Conservation (phyloP, 2,797 vertebrate species). For the Cheirogaleus major region DNA sequence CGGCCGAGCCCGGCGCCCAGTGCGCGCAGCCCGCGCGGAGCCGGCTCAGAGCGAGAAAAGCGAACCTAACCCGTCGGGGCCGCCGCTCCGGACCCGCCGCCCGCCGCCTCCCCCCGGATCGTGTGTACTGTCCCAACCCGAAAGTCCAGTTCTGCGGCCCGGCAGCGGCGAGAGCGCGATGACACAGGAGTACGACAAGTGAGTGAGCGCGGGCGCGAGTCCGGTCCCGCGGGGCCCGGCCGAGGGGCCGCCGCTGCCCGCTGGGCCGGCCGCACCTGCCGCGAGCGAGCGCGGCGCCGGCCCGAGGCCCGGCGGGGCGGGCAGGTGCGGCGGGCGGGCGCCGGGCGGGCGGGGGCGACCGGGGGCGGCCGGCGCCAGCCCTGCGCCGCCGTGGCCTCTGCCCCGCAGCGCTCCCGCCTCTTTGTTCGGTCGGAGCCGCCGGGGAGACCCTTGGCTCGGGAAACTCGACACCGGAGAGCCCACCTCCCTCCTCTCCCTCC, state of each 20-base stretch:
- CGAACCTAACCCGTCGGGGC: slow-evolving; percentile 95
- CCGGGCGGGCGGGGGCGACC: background rate
- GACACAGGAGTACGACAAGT: slow-evolving; percentile 99
- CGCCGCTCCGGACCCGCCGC: slow-evolving; percentile 81
- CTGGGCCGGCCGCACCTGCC: slow-evolving; percentile 37
- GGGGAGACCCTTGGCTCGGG: slow-evolving; percentile 45
- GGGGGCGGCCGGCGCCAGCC: background rate
- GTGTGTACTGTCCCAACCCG: slow-evolving; percentile 97
- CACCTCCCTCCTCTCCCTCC: slow-evolving; percentile 41
- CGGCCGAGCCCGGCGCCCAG: slow-evolving; percentile 46
- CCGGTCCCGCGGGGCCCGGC: background rate
- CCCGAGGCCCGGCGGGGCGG: background rate
- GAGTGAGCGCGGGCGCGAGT: slow-evolving; percentile 84
- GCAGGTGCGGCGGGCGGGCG: background rate
- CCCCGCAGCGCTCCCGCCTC: background rate
- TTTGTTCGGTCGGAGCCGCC: background rate
- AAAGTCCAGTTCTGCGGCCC: slow-evolving; percentile 97
- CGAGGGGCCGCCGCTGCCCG: background rate
- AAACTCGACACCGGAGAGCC: slow-evolving; percentile 73
- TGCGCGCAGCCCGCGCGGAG: slow-evolving; percentile 77
- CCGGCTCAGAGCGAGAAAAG: slow-evolving; percentile 95
- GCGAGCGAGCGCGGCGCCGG: background rate
- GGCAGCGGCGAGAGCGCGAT: slow-evolving; percentile 87
- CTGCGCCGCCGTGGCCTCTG: background rate
- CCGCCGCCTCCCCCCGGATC: slow-evolving; percentile 90